A percentile compares a stretch with the other conserved stretches of the same genome.
Conservation (phyloP, 2,113 vertebrate species). For the Perca schrenkii region DNA sequence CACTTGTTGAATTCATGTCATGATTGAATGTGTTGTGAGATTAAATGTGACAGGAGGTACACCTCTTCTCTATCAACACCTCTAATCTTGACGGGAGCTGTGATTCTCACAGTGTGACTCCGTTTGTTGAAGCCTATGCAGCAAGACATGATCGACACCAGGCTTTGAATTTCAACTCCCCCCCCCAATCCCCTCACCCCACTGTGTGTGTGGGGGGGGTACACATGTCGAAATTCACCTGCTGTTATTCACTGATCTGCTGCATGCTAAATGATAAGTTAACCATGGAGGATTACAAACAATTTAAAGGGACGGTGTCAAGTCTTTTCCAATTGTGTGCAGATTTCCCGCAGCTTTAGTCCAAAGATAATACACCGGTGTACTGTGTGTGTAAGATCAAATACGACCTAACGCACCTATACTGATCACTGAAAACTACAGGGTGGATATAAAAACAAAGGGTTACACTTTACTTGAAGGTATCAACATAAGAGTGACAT, state of each 20-base stretch:
- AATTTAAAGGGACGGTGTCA: not conserved
- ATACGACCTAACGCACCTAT: not conserved
- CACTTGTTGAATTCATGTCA: constrained; percentile 12
- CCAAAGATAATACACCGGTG: constrained; percentile 18
- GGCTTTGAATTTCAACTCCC: constrained; percentile 2
- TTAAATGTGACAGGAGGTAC: not conserved
- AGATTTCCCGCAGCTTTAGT: not conserved
- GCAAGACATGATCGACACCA: not conserved
- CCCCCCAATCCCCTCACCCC: too few relatives aligned
- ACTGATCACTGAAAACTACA: not conserved
- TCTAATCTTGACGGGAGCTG: not conserved
- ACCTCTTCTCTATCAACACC: not conserved
- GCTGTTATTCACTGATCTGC: not conserved
- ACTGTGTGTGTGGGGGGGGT: constrained; percentile 1
- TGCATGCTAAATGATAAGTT: not conserved
- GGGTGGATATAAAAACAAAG: not conserved
- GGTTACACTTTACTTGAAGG: too few relatives aligned
- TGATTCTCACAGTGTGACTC: not conserved
- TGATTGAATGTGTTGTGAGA: not conserved
- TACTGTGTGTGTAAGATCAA: not conserved
- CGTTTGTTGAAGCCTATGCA: not conserved
- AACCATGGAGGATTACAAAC: not conserved
- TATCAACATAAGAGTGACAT: too few relatives aligned
- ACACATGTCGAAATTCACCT: not conserved
- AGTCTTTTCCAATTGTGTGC: too few relatives aligned